Evolutionary conservation across 2,888 invertebrate species (phyloP).

Genomic region (Epistrophe grossulariae): DNA sequence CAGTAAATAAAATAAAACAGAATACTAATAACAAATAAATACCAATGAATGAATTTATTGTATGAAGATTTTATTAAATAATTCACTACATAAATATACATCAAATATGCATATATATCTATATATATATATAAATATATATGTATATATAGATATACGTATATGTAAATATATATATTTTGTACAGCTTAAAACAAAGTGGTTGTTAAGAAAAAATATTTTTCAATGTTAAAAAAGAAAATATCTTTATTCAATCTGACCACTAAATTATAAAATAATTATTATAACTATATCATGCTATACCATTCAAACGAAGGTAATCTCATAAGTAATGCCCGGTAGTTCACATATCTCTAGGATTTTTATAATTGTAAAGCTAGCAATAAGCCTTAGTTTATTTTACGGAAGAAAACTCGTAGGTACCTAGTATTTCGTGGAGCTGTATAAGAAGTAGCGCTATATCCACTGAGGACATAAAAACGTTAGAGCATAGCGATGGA

Average conservation of each 20-base stretch:
- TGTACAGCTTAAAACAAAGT: slow-evolving; percentile 50
- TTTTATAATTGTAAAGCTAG: background rate
- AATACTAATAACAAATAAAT: background rate
- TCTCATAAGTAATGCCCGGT: slow-evolving; percentile 24
- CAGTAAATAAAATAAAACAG: background rate
- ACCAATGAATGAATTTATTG: slow-evolving; percentile 58
- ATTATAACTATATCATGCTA: background rate
- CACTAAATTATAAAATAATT: slow-evolving; percentile 24
- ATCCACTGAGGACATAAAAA: too few species aligned
- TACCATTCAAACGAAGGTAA: background rate
- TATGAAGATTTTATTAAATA: slow-evolving; percentile 32
- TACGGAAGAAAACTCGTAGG: too few species aligned
- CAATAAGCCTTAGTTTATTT: background rate
- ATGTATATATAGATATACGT: background rate
- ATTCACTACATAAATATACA: background rate
- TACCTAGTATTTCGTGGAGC: too few species aligned
- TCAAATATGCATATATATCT: background rate
- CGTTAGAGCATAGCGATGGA: too few species aligned
- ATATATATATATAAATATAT: background rate
- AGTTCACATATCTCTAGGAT: background rate
- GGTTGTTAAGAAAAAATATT: slow-evolving; percentile 30
- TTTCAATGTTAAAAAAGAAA: slow-evolving; percentile 1
- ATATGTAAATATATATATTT: slow-evolving; percentile 47
- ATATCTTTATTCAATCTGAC: slow-evolving; percentile 26
- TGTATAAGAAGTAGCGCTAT: too few species aligned